Base-by-base conservation (phyloP, 2,113 vertebrate species). In the Corvus hawaiiensis region DNA sequence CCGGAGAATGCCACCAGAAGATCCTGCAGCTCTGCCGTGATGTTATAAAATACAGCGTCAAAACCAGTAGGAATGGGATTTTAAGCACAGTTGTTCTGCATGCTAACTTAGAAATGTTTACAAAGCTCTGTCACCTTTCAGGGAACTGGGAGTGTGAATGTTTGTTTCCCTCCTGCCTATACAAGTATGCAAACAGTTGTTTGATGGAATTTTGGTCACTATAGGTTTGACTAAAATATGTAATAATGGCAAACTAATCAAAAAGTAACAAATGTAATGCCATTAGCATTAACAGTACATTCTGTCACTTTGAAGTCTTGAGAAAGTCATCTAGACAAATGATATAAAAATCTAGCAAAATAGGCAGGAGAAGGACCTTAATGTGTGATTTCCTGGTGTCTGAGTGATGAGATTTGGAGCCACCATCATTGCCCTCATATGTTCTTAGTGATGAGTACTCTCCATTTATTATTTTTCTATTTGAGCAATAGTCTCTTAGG, bases 21-120 rank as follows among this genome's bases (percentile, higher is more conserved):
- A 97, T 98, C 63, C 56, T 99, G 88, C 97, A 98, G 19, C 97
- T 98, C 79, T 99, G 98, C 96, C 98, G 27, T 46, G 98, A 99
- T 55, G 98, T 98, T 94, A 99, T 99, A 73, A 97, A 84, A 84
- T 99, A 98, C 98, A 99, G 98, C 23, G 98, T 99, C 95, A 99
- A 99, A 98, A 98, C 98, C 62, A 97, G 98, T 99, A 97, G 92
- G 98, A 90, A 59, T 85, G 44, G 35, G 28, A 32, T 41, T 82
- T 62, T 56, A 84, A 66, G 28, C 66, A 41, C 14, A 21, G 8
- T 73, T 84, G 19, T 30, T 74, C 87, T 90, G 32, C n/a, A 37
- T 62, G 14, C 44, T 52, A 19, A n/a, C 37, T 58, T 85, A 23
- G 63, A 35, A 13, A 90, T 67, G 37, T 48, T 85, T 89, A 30